Base-by-base conservation (phyloP, 1,140 invertebrate genomes). In the Aethina tumida region DNA sequence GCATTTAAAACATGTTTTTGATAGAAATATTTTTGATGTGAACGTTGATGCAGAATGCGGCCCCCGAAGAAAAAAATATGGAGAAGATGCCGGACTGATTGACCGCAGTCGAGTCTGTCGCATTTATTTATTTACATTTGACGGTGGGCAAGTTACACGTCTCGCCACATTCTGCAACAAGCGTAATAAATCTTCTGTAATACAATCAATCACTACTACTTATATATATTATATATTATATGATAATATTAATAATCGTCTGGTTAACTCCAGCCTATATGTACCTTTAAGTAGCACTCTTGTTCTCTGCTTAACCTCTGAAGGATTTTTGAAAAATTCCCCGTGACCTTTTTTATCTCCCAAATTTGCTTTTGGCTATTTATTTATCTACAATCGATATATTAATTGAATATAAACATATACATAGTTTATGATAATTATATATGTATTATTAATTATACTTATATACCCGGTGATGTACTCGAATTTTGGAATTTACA, bases 11-110 rank as follows among this genome's bases (percentile, higher is more conserved):
- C 38, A 46, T 42, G 47, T 54, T 52, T 49, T 54, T 51, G 49
- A 58, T 56, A 56, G 48, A 53, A 56, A 33, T 27, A 41, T 57
- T 55, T 55, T 58, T 48, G 51, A 55, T 58, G 53, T 55, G 47
- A 38, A 9, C 8, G 36, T 47, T 34, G 34, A 16, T 42, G 37
- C 45, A 47, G 45, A 43, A 38, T 37, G 36, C 31, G n/a, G 5
- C 13, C n/a, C 24, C n/a, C 24, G 14, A 26, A 26, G 5, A 26
- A 13, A 13, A 26, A 10, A 10, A 26, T 26, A 10, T 26, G 16
- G 34, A 24, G 18, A 22, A 17, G n/a, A 12, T 35, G 12, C 16
- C 12, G 25, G 28, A 28, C 35, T 17, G 12, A 19, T 27, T 37
- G 35, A n/a, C n/a, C n/a, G n/a, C n/a, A n/a, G n/a, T n/a, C n/a